These are phyloP conservation scores for Laupala kohalensis DNA, from an alignment of 1,140 invertebrate genomes.

Conservation along the genomic window DNA sequence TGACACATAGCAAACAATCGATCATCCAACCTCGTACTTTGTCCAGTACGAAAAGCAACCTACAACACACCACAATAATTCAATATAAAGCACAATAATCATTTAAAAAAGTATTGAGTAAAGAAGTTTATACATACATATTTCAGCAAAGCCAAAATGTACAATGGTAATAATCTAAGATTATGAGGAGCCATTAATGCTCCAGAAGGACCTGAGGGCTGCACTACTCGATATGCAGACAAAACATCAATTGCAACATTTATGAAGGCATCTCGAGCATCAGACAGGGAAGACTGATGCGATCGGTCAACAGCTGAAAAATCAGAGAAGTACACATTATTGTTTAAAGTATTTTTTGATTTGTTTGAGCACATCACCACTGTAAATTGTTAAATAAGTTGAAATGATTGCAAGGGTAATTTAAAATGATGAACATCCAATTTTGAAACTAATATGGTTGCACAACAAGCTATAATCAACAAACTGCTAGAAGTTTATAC, in stretches of 20 bases:
- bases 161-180: conserved; percentile 73
- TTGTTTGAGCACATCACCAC: too few relatives aligned
- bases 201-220: conserved; percentile 39
- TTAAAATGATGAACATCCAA: too few relatives aligned
- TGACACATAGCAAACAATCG: conserved; percentile 85
- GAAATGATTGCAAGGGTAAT: too few relatives aligned
- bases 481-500: too few relatives aligned
- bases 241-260: conserved; percentile 89
- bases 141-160: conserved; percentile 83
- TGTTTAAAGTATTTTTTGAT: too few relatives aligned
- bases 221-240: conserved; percentile 60
- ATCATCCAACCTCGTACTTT: conserved; percentile 82
- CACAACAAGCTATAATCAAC: too few relatives aligned
- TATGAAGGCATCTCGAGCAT: conserved; percentile 91
- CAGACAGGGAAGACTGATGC: conserved; percentile 66
- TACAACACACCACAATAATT: conserved; percentile 28
- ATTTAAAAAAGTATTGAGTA: not conserved
- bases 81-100: not conserved
- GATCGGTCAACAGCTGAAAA: conserved; percentile 80
- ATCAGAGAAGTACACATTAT: too few relatives aligned
- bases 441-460: too few relatives aligned
- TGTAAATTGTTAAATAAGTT: too few relatives aligned
- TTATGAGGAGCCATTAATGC: conserved; percentile 60
- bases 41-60: conserved; percentile 75
- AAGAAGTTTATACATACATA: conserved; percentile 44